Evolutionary conservation across 30 jellyfish, hydroid and myxozoan species (phyloP).

Genomic region (Turritopsis rubra): DNA sequence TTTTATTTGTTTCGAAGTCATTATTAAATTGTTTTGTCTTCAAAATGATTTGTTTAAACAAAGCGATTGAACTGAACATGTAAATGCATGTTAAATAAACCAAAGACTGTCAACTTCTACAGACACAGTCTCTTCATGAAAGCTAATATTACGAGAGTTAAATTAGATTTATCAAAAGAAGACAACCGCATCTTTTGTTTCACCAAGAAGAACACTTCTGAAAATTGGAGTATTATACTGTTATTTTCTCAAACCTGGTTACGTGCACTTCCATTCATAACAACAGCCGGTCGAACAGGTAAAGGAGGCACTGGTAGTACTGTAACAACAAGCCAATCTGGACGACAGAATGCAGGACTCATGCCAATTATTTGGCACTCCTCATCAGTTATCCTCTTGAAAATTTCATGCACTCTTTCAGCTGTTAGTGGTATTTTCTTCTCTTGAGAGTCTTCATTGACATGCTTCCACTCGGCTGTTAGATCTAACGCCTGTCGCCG

Average conservation of each 20-base stretch:
- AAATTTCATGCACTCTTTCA: conserved; percentile 90
- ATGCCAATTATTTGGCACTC: conserved; percentile 90
- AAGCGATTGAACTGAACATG: too few species aligned
- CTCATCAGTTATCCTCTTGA: conserved; percentile 87
- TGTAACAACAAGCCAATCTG: conserved; percentile 94
- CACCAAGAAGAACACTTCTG: too few species aligned
- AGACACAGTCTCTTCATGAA: too few species aligned
- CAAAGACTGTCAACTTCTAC: too few species aligned
- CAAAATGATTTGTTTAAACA: too few species aligned
- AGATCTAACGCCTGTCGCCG: conserved; percentile 84
- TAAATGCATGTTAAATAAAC: too few species aligned
- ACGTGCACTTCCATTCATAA: conserved; percentile 95
- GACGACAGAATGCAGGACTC: conserved; percentile 75
- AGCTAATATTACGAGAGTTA: too few species aligned
- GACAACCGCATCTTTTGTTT: too few species aligned
- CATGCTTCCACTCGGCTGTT: conserved; percentile 84
- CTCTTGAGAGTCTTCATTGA: conserved; percentile 89
- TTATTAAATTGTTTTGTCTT: too few species aligned
- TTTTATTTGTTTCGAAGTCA: too few species aligned
- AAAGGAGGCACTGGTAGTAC: conserved; percentile 99
- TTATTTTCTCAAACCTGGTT: conserved; percentile 55
- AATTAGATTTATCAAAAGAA: too few species aligned
- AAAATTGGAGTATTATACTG: background rate
- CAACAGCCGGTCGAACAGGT: conserved; percentile 99
- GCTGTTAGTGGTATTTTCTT: conserved; percentile 81